Evolutionary conservation across 2,113 vertebrate species (phyloP), one percentile per base, ranked within the genome.

Genomic region (Platanista minor): DNA sequence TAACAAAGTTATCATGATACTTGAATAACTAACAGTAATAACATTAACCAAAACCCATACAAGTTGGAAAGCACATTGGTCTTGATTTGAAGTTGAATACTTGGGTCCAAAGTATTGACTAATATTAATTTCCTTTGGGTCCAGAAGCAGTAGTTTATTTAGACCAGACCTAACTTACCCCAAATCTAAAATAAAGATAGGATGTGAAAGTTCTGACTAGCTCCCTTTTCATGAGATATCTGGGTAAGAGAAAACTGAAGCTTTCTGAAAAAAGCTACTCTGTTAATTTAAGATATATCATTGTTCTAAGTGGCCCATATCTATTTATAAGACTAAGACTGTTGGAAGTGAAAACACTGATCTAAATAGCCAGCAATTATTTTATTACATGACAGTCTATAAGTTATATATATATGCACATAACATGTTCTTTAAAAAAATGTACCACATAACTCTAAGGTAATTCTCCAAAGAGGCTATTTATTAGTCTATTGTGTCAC

Each of bases 401-500:
- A 83, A 62, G 46, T 43, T 77, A 59, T 81, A 89, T 54, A 90
- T 81, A 82, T 85, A 25, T 72, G 27, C 49, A 93, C n/a, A 82
- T 52, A 90, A 87, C 49, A 54, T 67, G 31, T 90, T 94, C 62
- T 97, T 96, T 96, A 87, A 94, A 96, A 97, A 72, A 21, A 1
- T 94, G 43, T 54, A 62, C 69, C 89, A 77, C 29, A 61, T 97
- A 95, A 96, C 90, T 95, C 80, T 94, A 83, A 95, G 87, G 61
- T 92, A 95, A 95, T 97, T 96, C 96, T 96, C 90, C 71, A 97
- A 95, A 97, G 96, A 97, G 81, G 75, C 49, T 74, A 98, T 97
- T 94, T 74, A 98, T 97, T 94, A 95, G 66, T 95, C 90, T 96
- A 71, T 96, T 94, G 61, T 90, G 77, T 97, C 95, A 97, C 66